phyloP scores from a whole-genome alignment of 2,113 vertebrate genomes.

The Raphicerus campestris region DNA sequence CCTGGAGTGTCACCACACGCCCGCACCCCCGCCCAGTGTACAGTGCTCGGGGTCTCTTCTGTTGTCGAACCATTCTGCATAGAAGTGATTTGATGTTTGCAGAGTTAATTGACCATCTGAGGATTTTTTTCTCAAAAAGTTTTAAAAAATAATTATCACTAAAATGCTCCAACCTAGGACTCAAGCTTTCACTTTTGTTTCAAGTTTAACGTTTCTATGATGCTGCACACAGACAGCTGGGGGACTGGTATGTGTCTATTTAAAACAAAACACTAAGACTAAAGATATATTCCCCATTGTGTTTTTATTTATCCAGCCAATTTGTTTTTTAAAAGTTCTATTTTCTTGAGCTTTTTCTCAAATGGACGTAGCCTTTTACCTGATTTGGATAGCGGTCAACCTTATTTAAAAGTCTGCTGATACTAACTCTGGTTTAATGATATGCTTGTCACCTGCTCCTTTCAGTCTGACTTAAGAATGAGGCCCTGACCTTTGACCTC shows the following conservation, averaged over 20 bases:
- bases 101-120: neutral
- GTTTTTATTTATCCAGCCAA: neutral
- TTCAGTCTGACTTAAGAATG: neutral
- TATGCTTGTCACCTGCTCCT: neutral
- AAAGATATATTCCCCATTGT: neutral
- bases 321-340: neutral
- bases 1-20: neutral
- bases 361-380: neutral
- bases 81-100: neutral
- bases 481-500: neutral
- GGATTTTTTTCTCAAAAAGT: neutral
- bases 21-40: accelerated
- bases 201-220: neutral
- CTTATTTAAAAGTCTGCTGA: neutral
- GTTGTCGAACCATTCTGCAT: neutral
- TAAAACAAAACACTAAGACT: neutral
- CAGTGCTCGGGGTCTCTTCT: neutral
- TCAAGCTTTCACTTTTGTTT: neutral
- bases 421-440: no score
- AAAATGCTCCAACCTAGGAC: neutral
- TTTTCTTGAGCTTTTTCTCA: neutral
- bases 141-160: neutral
- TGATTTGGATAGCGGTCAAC: neutral
- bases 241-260: neutral
- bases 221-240: neutral